Evolutionary conservation across 1,140 invertebrate species (phyloP).

Genomic region (Drosophila pachea): DNA sequence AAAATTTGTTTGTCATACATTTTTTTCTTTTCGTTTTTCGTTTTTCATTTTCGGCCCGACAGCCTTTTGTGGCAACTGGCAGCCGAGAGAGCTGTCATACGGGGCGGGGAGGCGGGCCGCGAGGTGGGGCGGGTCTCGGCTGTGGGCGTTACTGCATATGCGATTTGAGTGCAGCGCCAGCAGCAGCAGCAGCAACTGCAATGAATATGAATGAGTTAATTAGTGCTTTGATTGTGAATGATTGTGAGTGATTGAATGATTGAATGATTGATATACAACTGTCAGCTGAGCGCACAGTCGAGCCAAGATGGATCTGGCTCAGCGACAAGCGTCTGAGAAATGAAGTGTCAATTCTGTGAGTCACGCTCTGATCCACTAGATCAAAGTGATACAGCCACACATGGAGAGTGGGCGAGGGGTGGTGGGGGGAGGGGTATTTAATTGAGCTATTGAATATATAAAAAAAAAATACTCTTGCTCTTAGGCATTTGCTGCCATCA

Average conservation of each 20-base stretch:
- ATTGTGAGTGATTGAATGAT: too few species aligned
- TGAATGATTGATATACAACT: conserved; percentile 41
- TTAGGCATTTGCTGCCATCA: too few species aligned
- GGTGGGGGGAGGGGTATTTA: too few species aligned
- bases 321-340: too few species aligned
- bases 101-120: not conserved
- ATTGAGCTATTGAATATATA: too few species aligned
- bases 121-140: conserved; percentile 5
- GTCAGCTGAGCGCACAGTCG: not conserved
- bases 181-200: conserved; percentile 17
- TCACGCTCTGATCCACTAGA: too few species aligned
- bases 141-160: conserved; percentile 11
- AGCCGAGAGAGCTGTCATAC: not conserved
- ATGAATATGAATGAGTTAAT: conserved; percentile 52
- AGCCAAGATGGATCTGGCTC: too few species aligned
- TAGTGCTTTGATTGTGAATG: conserved; percentile 18
- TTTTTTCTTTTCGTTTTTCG: too few species aligned
- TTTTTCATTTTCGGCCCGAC: conserved; percentile 19
- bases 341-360: too few species aligned
- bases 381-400: too few species aligned
- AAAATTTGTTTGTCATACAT: conserved; percentile 52
- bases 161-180: conserved; percentile 3
- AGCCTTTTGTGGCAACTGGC: conserved; percentile 32
- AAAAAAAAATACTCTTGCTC: too few species aligned
- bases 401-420: too few species aligned